Base-by-base conservation (phyloP, 2,888 invertebrate species). In the Isoperla grammatica region DNA sequence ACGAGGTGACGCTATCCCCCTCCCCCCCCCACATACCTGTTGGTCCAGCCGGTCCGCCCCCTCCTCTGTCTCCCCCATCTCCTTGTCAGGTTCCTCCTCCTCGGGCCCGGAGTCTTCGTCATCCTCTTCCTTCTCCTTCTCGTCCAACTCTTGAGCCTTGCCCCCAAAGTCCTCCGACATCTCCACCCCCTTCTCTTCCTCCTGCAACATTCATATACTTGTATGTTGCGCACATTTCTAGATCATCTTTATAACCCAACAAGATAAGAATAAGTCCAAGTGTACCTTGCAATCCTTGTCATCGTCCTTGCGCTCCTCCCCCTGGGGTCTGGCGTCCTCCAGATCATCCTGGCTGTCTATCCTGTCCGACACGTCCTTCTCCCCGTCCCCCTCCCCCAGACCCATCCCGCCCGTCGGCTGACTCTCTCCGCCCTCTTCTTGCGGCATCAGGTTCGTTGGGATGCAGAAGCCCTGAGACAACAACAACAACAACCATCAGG, bases 91-190 rank as follows among this genome's bases (percentile, higher is more conserved):
- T 13, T 53, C 53, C 20, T 53, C 53, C 13, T 53, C 39, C 6
- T 53, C 53, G 19, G 15, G 11, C 2, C 15, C n/a, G 6, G 8
- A 75, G 12, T 87, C 80, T 0, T 82, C 82, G 19, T 85, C 81
- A 3, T 84, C 83, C 55, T 81, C 78, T n/a, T 81, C 77, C 17
- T 76, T 77, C 42, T 79, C 75, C 57, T 85, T 81, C 63, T 85
- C 81, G 2, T 90, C 87, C 13, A 88, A 75, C 69, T 95, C 87
- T 71, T 93, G 91, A 60, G 88, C 74, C 73, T 91, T 87, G 0
- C 89, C 92, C 60, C 95, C 95, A 71, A 98, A 95, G 72, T 98
- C 93, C 66, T 96, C 95, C 15, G 90, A 89, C 94, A 97, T 95
- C 69, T 97, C 95, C 57, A 97, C 86, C 15, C 94, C 95, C 54